Conservation (phyloP, 2,888 invertebrate species). For the Aspidapion aeneum region DNA sequence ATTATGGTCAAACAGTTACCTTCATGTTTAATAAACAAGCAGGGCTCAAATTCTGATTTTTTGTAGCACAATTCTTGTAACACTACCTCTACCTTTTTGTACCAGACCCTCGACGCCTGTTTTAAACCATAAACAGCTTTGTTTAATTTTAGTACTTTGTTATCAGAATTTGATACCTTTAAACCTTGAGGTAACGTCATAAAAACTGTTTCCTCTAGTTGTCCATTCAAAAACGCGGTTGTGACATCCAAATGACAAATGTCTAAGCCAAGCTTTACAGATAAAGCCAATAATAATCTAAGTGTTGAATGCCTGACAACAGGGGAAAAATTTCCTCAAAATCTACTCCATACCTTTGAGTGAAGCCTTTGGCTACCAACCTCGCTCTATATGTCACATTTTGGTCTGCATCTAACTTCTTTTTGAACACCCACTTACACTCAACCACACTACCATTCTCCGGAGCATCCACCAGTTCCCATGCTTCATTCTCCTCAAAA, state of each 20-base stretch:
- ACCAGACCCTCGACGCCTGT: constrained; percentile 16
- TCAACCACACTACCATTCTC: not conserved
- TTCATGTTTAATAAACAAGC: not conserved
- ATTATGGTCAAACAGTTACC: not conserved
- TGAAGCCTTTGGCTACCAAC: not conserved
- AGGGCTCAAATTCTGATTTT: not conserved
- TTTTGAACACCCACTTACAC: constrained; percentile 1
- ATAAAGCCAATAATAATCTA: constrained; percentile 8
- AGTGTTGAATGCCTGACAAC: not conserved
- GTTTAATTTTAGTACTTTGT: not conserved
- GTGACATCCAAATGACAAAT: not conserved
- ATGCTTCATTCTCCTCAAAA: too few relatives aligned
- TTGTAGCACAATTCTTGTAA: not conserved
- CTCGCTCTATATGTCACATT: not conserved
- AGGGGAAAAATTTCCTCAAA: too few relatives aligned
- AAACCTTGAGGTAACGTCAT: not conserved
- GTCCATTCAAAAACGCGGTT: not conserved
- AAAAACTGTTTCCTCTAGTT: not conserved
- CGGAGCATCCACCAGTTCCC: too few relatives aligned
- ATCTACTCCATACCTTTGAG: not conserved
- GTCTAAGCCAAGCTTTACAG: constrained; percentile 3
- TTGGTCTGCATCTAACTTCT: not conserved
- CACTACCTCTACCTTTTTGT: not conserved
- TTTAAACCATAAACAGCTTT: constrained; percentile 18
- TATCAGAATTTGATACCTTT: not conserved